Conservation (phyloP, 2,797 vertebrate species). For the Acropternis orthonyx region DNA sequence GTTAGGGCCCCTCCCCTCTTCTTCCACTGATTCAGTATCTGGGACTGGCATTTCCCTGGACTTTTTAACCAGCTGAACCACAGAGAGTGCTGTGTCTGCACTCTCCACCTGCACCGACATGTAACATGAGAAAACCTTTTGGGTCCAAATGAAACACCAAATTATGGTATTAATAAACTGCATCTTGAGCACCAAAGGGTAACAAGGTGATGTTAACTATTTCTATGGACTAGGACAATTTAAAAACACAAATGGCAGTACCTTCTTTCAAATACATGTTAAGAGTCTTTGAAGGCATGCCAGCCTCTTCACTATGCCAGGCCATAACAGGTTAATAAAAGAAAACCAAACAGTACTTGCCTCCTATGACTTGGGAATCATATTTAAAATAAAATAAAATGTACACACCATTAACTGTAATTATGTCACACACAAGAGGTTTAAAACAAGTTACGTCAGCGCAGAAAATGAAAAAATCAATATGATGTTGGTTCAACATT, state of each 20-base stretch:
- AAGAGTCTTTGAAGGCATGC: neutral
- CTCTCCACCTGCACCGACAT: neutral
- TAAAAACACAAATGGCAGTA: neutral
- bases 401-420: neutral
- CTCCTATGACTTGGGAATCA: neutral
- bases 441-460: neutral
- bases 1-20: conserved; percentile 28
- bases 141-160: neutral
- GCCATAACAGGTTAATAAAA: neutral
- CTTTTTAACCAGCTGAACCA: conserved; percentile 12
- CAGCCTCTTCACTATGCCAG: neutral
- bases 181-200: neutral
- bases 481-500: neutral
- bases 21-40: conserved; percentile 60
- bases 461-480: conserved; percentile 11
- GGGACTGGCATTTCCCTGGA: neutral
- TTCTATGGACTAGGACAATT: neutral
- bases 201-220: neutral
- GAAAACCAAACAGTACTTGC: neutral
- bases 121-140: neutral
- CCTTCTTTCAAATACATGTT: neutral
- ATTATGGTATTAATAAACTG: neutral
- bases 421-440: neutral
- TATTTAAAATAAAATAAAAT: too few relatives aligned
- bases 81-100: neutral